Conservation (phyloP, 53 echinoderm and acorn worm species). For the Henricia sp. region DNA sequence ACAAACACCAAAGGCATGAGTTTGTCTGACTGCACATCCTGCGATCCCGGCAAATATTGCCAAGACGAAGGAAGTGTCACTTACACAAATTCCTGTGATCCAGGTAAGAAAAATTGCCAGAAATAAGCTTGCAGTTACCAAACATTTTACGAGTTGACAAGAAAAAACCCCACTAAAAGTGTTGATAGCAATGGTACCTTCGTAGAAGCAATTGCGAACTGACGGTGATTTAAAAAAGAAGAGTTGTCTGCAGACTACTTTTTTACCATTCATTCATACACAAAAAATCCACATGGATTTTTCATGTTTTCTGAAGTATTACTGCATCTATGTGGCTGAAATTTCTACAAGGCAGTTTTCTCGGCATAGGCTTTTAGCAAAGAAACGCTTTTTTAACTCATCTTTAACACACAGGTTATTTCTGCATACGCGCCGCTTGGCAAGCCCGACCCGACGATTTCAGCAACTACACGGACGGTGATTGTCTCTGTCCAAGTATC, state of each 20-base stretch:
- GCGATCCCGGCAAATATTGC: conserved; percentile 94
- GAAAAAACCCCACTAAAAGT: too few relatives aligned
- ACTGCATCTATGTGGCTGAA: too few relatives aligned
- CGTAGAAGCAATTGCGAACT: not conserved
- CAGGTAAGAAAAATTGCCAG: conserved; percentile 84
- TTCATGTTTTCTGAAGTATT: too few relatives aligned
- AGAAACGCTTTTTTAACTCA: not conserved
- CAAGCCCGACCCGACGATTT: conserved; percentile 81
- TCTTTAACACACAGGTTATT: conserved; percentile 74
- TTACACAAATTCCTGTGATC: conserved; percentile 78
- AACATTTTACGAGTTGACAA: too few relatives aligned
- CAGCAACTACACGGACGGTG: conserved; percentile 95
- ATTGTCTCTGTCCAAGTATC: conserved; percentile 88
- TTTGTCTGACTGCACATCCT: conserved; percentile 82
- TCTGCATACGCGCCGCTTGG: conserved; percentile 93
- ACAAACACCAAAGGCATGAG: conserved; percentile 52
- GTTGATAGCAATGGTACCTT: too few relatives aligned
- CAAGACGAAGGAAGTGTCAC: conserved; percentile 81
- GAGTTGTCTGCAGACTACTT: too few relatives aligned
- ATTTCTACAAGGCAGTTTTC: too few relatives aligned
- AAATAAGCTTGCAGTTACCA: not conserved
- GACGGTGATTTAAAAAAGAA: not conserved
- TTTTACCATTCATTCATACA: too few relatives aligned
- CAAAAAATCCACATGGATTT: too few relatives aligned
- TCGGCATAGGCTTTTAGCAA: too few relatives aligned